Evolutionary conservation across 2,888 invertebrate species (phyloP).

Genomic region (Nebria brevicollis): DNA sequence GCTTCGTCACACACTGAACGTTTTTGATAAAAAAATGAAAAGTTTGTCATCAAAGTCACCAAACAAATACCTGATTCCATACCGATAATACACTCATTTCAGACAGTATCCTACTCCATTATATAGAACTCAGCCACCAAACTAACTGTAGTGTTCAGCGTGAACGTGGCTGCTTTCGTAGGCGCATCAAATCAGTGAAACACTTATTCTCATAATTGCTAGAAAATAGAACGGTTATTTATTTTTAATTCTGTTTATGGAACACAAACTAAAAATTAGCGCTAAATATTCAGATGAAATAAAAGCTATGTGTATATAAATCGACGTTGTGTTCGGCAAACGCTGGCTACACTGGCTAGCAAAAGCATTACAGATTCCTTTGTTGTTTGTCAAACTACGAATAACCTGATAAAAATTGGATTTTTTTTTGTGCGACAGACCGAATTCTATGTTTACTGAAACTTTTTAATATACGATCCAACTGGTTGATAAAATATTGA

Average conservation of each 20-base stretch:
- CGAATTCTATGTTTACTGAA: slow-evolving; percentile 41
- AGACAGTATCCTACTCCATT: not conserved
- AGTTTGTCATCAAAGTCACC: not conserved
- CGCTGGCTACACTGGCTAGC: not conserved
- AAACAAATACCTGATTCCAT: not conserved
- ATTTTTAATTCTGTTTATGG: too few relatives aligned
- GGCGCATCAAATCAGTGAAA: not conserved
- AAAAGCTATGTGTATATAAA: not conserved
- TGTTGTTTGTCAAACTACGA: slow-evolving; percentile 35
- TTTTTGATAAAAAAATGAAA: not conserved
- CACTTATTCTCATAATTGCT: not conserved
- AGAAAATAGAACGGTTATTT: too few relatives aligned
- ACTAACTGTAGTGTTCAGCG: slow-evolving; percentile 1
- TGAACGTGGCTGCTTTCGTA: not conserved
- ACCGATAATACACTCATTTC: slow-evolving; percentile 15
- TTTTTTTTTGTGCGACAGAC: slow-evolving; percentile 28
- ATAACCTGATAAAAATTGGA: slow-evolving; percentile 44
- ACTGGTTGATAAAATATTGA: not conserved
- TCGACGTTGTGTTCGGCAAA: not conserved
- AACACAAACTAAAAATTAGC: too few relatives aligned
- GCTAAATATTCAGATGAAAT: not conserved
- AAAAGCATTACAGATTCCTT: slow-evolving; percentile 39
- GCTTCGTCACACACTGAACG: not conserved
- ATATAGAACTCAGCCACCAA: not conserved
- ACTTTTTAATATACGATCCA: slow-evolving; percentile 36